A percentile compares a stretch with the other conserved stretches of the same genome.
Evolutionary conservation across 2,113 vertebrate genomes (phyloP).

Genomic region (Urocynchramus pylzowi): DNA sequence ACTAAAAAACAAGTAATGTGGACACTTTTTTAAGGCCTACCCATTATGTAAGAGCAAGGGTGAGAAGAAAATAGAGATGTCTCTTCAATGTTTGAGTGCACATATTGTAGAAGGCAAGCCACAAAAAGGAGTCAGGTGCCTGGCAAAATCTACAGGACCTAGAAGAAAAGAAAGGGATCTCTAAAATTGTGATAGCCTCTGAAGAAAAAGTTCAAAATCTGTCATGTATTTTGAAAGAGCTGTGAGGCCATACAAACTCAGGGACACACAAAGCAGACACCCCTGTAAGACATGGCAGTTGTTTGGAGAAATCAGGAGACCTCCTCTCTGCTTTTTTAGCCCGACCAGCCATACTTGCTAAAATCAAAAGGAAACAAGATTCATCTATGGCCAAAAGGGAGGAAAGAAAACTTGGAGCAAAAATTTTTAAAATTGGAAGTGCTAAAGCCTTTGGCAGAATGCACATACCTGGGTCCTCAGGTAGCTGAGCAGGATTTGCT

Average conservation of each 20-base stretch:
- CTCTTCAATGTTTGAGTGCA: background rate
- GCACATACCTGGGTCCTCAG: background rate
- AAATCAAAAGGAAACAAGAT: background rate
- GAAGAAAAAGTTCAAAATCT: background rate
- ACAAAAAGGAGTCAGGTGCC: background rate
- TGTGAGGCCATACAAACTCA: background rate
- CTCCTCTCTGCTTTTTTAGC: background rate
- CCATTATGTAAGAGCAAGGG: background rate
- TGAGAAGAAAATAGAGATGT: background rate
- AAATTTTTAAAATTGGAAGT: background rate
- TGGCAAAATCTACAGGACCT: background rate
- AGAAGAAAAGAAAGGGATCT: background rate
- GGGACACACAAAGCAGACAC: background rate
- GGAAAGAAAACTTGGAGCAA: background rate
- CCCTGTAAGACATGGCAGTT: background rate
- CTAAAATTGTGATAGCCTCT: background rate
- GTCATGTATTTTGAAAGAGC: background rate
- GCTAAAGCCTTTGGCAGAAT: background rate
- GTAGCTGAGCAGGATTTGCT: background rate
- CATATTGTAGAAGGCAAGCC: background rate
- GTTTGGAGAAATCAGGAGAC: background rate
- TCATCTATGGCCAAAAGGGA: background rate
- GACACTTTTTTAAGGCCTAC: background rate
- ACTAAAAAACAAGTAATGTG: background rate
- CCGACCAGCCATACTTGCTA: background rate